Evolutionary conservation across 2,113 vertebrate species (phyloP).

Genomic region (Nothoprocta perdicaria): DNA sequence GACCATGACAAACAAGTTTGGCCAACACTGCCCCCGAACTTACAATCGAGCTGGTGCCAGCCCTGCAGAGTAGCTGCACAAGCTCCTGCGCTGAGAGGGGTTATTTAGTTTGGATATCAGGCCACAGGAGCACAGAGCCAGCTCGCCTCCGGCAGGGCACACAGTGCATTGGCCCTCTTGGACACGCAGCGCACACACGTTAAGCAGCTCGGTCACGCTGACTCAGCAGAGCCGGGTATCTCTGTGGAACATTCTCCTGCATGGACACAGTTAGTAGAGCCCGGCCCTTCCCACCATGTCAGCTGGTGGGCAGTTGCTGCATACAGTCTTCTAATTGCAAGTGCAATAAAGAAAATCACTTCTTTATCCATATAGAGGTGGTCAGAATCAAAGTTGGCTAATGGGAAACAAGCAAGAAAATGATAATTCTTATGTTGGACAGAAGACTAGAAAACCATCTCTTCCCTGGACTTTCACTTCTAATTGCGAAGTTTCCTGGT

Average conservation of each 20-base stretch:
- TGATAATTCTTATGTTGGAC: fast-evolving
- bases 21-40: not conserved
- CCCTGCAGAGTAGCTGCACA: not conserved
- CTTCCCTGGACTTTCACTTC: not conserved
- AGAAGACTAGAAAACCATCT: not conserved
- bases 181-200: not conserved
- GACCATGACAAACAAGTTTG: not conserved
- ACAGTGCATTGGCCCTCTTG: not conserved
- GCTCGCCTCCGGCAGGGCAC: not conserved
- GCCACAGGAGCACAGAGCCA: not conserved
- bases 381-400: not conserved
- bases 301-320: not conserved
- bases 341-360: not conserved
- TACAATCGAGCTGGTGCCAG: not conserved
- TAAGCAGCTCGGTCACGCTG: not conserved
- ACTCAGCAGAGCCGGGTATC: not conserved
- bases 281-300: not conserved
- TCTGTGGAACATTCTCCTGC: not conserved
- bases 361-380: not conserved
- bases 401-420: not conserved
- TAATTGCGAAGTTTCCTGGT: not conserved
- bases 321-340: not conserved
- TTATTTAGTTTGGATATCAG: not conserved
- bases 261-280: not conserved
- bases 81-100: not conserved